phyloP scores from a whole-genome alignment of 2,797 vertebrate species.

The Coregonus suidteri region DNA sequence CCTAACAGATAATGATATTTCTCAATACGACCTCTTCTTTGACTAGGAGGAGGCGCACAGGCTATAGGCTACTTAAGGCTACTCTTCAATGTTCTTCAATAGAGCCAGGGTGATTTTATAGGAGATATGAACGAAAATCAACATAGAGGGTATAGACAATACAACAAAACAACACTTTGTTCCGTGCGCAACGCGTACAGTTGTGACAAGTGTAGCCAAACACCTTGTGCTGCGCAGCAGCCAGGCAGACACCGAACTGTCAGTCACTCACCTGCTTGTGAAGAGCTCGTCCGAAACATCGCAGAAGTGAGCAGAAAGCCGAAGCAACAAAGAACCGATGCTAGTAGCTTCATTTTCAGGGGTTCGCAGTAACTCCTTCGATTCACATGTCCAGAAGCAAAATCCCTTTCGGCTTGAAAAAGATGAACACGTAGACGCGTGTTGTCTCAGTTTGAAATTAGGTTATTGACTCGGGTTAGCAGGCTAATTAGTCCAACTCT shows the following conservation, averaged over 20 bases:
- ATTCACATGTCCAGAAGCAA: conserved; percentile 81
- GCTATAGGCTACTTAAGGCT: background rate
- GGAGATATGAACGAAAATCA: background rate
- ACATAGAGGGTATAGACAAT: background rate
- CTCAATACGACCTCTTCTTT: background rate
- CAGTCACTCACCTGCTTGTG: conserved; percentile 80
- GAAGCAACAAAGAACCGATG: conserved; percentile 67
- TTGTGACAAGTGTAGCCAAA: conserved; percentile 35
- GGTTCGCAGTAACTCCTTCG: conserved; percentile 69
- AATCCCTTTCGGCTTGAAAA: conserved; percentile 58
- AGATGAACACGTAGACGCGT: conserved; percentile 35
- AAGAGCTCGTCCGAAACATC: conserved; percentile 67
- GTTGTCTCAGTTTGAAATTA: conserved; percentile 55
- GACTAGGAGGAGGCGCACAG: background rate
- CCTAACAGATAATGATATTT: background rate
- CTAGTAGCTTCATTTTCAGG: conserved; percentile 76
- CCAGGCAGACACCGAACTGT: conserved; percentile 33
- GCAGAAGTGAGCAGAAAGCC: conserved; percentile 72
- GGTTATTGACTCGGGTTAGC: conserved; percentile 62
- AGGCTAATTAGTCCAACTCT: conserved; percentile 44
- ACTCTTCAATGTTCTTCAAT: background rate
- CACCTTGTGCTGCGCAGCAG: conserved; percentile 53
- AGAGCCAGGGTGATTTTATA: background rate
- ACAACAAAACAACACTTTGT: background rate
- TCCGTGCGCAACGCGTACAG: conserved; percentile 41